Evolutionary conservation across 2,113 vertebrate genomes (phyloP).

Genomic region (Peromyscus maniculatus): DNA sequence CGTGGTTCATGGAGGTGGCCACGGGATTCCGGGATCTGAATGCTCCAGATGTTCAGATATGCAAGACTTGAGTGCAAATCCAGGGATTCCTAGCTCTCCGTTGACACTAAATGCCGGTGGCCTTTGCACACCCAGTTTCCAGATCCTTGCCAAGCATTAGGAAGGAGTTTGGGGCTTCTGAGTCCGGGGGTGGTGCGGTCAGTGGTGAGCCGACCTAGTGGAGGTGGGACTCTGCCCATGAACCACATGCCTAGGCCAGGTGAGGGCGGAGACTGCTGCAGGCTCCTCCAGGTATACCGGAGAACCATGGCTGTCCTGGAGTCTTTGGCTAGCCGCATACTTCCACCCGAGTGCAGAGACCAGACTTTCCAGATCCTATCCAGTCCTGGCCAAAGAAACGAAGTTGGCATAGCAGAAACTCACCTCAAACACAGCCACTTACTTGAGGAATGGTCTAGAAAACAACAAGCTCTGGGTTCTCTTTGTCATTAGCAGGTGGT

Average conservation of each 20-base stretch:
- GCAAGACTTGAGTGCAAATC: background rate
- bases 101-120: background rate
- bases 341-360: rapidly evolving
- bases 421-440: background rate
- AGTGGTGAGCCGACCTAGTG: rapidly evolving
- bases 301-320: rapidly evolving
- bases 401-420: background rate
- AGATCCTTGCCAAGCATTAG: background rate
- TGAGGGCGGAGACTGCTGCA: background rate
- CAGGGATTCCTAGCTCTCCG: background rate
- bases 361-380: background rate
- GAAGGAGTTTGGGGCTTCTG: background rate
- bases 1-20: background rate
- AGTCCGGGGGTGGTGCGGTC: rapidly evolving
- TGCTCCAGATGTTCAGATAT: background rate
- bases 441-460: slow-evolving; percentile 19
- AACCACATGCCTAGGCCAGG: rapidly evolving
- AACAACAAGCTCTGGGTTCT: background rate
- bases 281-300: rapidly evolving
- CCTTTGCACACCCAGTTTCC: background rate
- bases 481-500: background rate
- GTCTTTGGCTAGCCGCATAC: background rate
- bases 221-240: rapidly evolving
- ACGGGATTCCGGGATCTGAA: background rate
- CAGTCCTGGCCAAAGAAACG: background rate